phyloP scores from a whole-genome alignment of 2,797 vertebrate genomes.

The Gymnocypris eckloni region DNA sequence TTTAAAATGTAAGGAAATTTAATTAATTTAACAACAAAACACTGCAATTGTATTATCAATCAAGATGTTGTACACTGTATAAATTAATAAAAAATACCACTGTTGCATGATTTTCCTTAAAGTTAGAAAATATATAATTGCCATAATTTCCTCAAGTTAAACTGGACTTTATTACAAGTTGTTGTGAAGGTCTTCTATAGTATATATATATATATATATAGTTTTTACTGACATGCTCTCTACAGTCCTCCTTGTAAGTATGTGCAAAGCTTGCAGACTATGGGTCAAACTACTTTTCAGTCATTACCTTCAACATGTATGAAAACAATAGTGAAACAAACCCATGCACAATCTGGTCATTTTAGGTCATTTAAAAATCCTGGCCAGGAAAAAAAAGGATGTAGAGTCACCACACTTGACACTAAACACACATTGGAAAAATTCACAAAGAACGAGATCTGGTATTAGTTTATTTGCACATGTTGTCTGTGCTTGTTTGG shows the following conservation, averaged over 20 bases:
- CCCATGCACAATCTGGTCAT: background rate
- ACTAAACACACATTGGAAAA: background rate
- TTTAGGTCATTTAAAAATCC: background rate
- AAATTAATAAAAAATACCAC: background rate
- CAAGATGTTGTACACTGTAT: background rate
- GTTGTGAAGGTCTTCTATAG: background rate
- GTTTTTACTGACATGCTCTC: background rate
- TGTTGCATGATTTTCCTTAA: background rate
- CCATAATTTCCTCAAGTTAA: background rate
- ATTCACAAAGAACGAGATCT: background rate
- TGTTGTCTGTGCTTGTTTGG: background rate
- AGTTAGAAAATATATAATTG: no score
- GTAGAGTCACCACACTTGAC: background rate
- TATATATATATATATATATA: no score
- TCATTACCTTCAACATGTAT: background rate
- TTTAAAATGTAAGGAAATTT: background rate
- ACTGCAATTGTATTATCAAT: background rate
- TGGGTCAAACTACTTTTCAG: background rate
- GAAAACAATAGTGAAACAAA: background rate
- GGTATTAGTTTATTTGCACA: conserved; percentile 8
- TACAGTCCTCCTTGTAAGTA: background rate
- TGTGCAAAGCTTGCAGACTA: background rate
- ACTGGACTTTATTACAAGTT: background rate
- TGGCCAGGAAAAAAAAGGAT: background rate
- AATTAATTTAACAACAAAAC: background rate